These are phyloP conservation scores for Mythimna loreyi DNA, from an alignment of 2,888 invertebrate species.

Conservation along the genomic window DNA sequence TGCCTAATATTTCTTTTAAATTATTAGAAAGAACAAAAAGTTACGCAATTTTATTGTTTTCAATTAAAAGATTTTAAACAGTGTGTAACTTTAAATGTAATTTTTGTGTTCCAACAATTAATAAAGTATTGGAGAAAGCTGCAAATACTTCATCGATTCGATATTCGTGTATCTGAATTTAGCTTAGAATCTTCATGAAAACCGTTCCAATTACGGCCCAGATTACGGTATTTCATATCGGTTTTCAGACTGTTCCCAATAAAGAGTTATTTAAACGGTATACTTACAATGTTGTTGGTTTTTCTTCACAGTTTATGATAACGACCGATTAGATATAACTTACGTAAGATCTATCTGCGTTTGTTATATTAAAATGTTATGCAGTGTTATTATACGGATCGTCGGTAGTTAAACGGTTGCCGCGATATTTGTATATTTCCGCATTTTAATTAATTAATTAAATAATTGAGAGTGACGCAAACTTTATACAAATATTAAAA, in stretches of 20 bases:
- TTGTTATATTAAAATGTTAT: constrained; percentile 38
- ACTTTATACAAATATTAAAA: too few relatives aligned
- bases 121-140: constrained; percentile 19
- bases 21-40: constrained; percentile 10
- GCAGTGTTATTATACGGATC: constrained; percentile 23
- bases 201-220: constrained; percentile 12
- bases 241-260: constrained; percentile 21
- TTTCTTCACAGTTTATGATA: constrained; percentile 47
- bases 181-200: constrained; percentile 14
- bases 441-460: constrained; percentile 8
- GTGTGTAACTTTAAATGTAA: neutral
- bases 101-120: constrained; percentile 9
- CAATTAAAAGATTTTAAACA: constrained; percentile 10
- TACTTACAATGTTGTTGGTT: constrained; percentile 41
- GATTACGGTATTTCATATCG: constrained; percentile 17
- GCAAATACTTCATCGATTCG: constrained; percentile 25
- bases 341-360: constrained; percentile 46
- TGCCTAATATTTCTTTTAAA: neutral
- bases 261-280: constrained; percentile 30
- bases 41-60: constrained; percentile 9
- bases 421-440: constrained; percentile 37
- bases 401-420: constrained; percentile 11
- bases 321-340: constrained; percentile 51
- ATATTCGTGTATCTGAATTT: constrained; percentile 13
- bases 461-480: constrained; percentile 6